These are phyloP conservation scores for Micromussa lordhowensis DNA, from an alignment of 92 coral and sea anemone genomes.

Conservation along the genomic window DNA sequence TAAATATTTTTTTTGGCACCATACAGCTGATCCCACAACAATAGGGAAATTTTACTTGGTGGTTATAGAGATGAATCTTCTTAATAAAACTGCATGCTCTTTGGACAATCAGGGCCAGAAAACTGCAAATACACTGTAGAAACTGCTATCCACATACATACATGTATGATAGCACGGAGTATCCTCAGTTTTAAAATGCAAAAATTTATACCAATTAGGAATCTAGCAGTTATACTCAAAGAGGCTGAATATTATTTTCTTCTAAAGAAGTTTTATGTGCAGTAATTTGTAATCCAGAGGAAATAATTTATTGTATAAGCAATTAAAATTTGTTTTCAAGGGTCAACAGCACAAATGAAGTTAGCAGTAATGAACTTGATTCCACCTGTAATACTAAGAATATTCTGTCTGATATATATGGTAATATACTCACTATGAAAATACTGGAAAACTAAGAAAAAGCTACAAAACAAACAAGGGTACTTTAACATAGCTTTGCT, in stretches of 20 bases:
- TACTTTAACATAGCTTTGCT: not conserved
- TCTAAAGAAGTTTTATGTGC: not conserved
- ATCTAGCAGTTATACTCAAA: not conserved
- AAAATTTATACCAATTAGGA: not conserved
- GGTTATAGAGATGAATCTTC: not conserved
- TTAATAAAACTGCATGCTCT: not conserved
- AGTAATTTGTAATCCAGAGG: not conserved
- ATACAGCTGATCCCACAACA: not conserved
- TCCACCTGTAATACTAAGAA: not conserved
- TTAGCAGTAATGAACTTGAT: not conserved
- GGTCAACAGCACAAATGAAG: not conserved
- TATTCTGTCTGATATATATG: not conserved
- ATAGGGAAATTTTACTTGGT: not conserved
- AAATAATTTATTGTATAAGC: not conserved
- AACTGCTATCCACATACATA: not conserved
- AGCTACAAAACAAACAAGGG: not conserved
- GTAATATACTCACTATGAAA: not conserved
- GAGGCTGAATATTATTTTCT: not conserved
- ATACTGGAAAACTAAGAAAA: not conserved
- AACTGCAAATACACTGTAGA: not conserved
- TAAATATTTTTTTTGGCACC: not conserved
- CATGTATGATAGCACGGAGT: not conserved
- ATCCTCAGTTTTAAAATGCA: not conserved
- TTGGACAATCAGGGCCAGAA: not conserved
- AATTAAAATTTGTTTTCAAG: not conserved